Base-by-base conservation (phyloP, 2,113 vertebrate genomes). In the Otis tarda region DNA sequence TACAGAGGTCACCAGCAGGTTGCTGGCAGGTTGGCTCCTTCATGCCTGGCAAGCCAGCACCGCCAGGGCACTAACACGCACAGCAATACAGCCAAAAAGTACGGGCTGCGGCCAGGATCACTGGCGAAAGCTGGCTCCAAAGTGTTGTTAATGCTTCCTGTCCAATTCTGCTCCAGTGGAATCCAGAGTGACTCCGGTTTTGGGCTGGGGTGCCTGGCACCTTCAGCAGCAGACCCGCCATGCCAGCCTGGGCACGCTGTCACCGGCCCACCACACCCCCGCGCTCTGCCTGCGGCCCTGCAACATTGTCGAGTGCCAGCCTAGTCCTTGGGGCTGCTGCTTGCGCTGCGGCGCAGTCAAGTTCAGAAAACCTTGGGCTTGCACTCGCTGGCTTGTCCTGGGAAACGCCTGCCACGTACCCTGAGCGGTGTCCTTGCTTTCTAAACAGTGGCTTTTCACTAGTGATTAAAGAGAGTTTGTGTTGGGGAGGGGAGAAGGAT, bases 361-460 rank as follows among this genome's bases (percentile, higher is more conserved):
- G 55, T 91, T 83, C 41, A 16, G 88, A 68, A 91, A 85, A 67
- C 70, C 80, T 67, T 91, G 64, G 59, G 37, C 75, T 61, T 14
- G 30, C 9, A 22, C 69, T 87, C 7, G 21, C 68, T 60, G 41
- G 35, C 53, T 92, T 78, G 79, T 94, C 64, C 57, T 25, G 43
- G 68, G 92, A 95, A 95, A 83, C 64, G 70, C 89, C 63, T 78
- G 2, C 28, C 28, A 18, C 56, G 6, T 39, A 30, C 39, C 64
- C 71, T 7, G n/a, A 81, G 74, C 75, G 39, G 41, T 12, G 53
- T 83, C 88, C 86, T 90, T 65, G 83, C 67, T 86, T 86, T 80
- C 70, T 79, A 63, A 94, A 92, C 33, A 45, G 61, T 45, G 49
- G n/a, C 49, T 77, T 96, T 96, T 92, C 88, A 85, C 69, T 92